Conservation (phyloP, 2,797 vertebrate species). For the Miichthys miiuy region DNA sequence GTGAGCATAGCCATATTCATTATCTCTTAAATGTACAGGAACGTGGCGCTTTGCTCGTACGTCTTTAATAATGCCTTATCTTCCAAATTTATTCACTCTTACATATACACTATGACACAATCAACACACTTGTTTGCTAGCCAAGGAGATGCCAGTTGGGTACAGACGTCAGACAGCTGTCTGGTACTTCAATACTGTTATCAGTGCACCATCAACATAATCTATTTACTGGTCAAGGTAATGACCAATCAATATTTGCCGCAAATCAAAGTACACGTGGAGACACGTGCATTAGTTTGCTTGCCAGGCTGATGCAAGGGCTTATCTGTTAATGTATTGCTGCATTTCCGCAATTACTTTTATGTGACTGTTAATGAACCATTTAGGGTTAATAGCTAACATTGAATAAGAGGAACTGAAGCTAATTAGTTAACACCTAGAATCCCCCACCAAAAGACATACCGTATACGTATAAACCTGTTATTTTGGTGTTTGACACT, state of each 20-base stretch:
- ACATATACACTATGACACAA: not conserved
- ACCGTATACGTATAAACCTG: not conserved
- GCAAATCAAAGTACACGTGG: conserved; percentile 46
- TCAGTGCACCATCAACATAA: conserved; percentile 33
- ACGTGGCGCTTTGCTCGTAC: conserved; percentile 7
- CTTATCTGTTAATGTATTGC: conserved; percentile 15
- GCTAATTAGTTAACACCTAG: not conserved
- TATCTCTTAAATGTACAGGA: not conserved
- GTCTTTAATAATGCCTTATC: conserved; percentile 2
- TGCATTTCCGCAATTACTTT: not conserved
- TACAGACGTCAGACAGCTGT: not conserved
- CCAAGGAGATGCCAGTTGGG: not conserved
- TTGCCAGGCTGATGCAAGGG: not conserved
- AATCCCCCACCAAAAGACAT: not conserved
- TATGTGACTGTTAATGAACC: not conserved
- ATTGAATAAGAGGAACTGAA: not conserved
- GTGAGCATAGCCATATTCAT: not conserved
- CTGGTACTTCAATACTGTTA: conserved; percentile 30
- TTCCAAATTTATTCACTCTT: conserved; percentile 17
- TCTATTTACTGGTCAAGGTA: conserved; percentile 37
- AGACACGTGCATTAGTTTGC: not conserved
- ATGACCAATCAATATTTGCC: conserved; percentile 38
- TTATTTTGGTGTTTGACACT: not conserved
- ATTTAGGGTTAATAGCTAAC: not conserved
- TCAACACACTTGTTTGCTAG: conserved; percentile 7